Percentiles rank a stretch among this genome's conserved stretches.
phyloP scores from a whole-genome alignment of 2,888 invertebrate genomes.

The Zaprionus lineosus region DNA sequence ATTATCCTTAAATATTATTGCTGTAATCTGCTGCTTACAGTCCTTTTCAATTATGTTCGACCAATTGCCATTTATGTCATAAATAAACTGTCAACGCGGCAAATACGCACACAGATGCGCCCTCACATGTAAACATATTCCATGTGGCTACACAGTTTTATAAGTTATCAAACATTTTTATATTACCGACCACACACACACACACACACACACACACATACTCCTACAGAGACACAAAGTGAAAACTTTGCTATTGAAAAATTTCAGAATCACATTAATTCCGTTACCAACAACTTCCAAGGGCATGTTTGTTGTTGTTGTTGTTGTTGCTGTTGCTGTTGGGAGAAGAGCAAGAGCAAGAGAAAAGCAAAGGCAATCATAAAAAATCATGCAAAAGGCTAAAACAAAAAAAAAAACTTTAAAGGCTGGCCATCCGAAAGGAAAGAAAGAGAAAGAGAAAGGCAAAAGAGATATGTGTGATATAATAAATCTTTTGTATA shows the following conservation, averaged over 20 bases:
- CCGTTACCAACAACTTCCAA: slow-evolving; percentile 58
- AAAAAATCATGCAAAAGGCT: slow-evolving; percentile 48
- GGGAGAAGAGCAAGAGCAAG: slow-evolving; percentile 28
- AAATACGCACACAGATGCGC: background rate
- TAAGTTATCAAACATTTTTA: slow-evolving; percentile 53
- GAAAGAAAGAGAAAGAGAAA: slow-evolving; percentile 27
- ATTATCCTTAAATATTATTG: slow-evolving; percentile 5
- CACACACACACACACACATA: slow-evolving; percentile 14
- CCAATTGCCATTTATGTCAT: slow-evolving; percentile 16
- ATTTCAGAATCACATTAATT: slow-evolving; percentile 67
- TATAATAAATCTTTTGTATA: slow-evolving; percentile 74
- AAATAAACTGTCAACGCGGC: slow-evolving; percentile 10
- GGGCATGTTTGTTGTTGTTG: slow-evolving; percentile 49
- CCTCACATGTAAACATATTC: background rate
- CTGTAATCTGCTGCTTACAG: slow-evolving; percentile 10
- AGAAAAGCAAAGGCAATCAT: slow-evolving; percentile 50
- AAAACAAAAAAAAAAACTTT: slow-evolving; percentile 44
- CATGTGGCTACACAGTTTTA: slow-evolving; percentile 43
- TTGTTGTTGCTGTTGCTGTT: slow-evolving; percentile 17
- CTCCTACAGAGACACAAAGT: slow-evolving; percentile 8
- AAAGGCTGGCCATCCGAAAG: slow-evolving; percentile 5
- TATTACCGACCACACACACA: slow-evolving; percentile 28
- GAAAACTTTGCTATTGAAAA: slow-evolving; percentile 30
- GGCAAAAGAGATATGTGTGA: slow-evolving; percentile 57
- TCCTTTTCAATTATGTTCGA: slow-evolving; percentile 3